A percentile compares a stretch with the other conserved stretches of the same genome.
phyloP scores from a whole-genome alignment of 2,888 invertebrate genomes.

The Serripes groenlandicus region DNA sequence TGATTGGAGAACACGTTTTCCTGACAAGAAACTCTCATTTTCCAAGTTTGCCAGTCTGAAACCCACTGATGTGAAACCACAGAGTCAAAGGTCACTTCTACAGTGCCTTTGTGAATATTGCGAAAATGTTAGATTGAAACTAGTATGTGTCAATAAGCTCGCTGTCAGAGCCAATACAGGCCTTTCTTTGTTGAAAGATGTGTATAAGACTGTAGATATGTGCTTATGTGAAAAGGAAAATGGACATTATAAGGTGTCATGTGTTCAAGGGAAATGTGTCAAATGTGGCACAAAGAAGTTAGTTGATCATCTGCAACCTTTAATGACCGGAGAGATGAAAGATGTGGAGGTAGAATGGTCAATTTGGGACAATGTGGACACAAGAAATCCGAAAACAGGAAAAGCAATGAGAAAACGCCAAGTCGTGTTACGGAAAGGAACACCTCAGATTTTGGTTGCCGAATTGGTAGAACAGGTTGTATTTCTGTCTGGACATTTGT shows the following conservation, averaged over 20 bases:
- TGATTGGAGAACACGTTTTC: neutral
- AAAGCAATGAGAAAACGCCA: neutral
- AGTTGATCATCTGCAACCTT: too few relatives aligned
- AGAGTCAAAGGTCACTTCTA: too few relatives aligned
- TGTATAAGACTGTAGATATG: neutral
- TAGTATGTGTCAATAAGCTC: neutral
- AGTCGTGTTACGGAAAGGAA: neutral
- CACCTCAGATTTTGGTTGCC: neutral
- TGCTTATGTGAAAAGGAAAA: slow-evolving; percentile 4
- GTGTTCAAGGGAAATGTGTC: neutral
- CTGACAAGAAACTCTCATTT: slow-evolving; percentile 10
- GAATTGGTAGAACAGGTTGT: too few relatives aligned
- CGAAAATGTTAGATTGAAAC: slow-evolving; percentile 1
- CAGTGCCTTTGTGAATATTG: neutral
- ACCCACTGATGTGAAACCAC: neutral
- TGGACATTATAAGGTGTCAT: neutral
- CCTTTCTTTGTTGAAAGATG: neutral
- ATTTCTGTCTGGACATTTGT: too few relatives aligned
- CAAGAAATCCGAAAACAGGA: neutral
- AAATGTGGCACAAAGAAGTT: too few relatives aligned
- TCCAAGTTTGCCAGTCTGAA: slow-evolving; percentile 15
- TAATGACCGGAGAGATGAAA: too few relatives aligned
- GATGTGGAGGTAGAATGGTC: too few relatives aligned
- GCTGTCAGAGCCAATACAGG: slow-evolving; percentile 1
- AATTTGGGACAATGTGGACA: too few relatives aligned